Evolutionary conservation across 2,888 invertebrate species (phyloP), one percentile per base, ranked within the genome.

Genomic region (Deroplatys truncata): DNA sequence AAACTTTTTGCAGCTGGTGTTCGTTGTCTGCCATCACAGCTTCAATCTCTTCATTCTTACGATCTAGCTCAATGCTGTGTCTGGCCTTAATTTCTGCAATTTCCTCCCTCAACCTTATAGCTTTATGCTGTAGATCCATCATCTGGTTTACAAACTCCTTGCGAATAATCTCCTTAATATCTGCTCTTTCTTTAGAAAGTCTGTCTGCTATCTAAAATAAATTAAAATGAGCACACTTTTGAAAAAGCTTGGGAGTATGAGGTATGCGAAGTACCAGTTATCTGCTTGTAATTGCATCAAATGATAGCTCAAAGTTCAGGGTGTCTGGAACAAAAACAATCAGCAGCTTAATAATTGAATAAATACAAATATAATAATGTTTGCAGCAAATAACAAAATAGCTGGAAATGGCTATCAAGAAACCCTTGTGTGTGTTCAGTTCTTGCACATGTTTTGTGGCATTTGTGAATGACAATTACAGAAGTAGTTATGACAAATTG

Each of bases 1-100:
- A 97, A 0, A 98, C 95, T 93, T 96, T 96, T 91, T 97, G 96
- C 94, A 97, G 96, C 93, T 97, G 96, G 92, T 95, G 95, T 91
- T 97, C 97, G 92, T 96, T 95, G 25, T 94, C 95, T 89, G 93
- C 94, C 93, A 94, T 95, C 92, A 95, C 93, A 9, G 49, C 28
- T 16, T 35, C 82, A 20, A 89, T 15, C 82, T 89, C 89, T 31
- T 88, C 72, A n/a, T 72, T 87, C 86, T 87, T 86, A 29, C 49
- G 28, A 20, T 82, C 35, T 89, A 87, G 88, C 28, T 92, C 91
- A 13, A 92, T 88, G 82, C 91, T 91, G 28, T 91, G 91, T 84
- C 91, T 91, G 0, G 92, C 87, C 88, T 91, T 91, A 13, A 92
- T 87, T 85, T 91, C 91, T 15, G 89, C 90, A 83, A 89, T 28